Conservation (phyloP, 1,140 invertebrate species). For the Dreissena rostriformis region DNA sequence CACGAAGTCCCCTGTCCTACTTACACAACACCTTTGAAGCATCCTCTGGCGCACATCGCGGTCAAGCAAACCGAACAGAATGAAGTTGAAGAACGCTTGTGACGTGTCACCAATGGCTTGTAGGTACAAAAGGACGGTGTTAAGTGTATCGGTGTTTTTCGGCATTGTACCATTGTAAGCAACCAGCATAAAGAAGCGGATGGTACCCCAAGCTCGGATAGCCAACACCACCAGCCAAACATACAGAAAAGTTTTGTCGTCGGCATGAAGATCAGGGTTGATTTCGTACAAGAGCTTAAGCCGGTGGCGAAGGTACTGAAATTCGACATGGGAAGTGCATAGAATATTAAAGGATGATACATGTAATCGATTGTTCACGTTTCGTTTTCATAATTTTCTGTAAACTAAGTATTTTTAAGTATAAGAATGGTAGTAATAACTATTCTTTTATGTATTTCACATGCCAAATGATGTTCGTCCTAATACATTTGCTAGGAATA, state of each 20-base stretch:
- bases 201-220: conserved; percentile 14
- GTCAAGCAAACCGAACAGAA: conserved; percentile 23
- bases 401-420: too few relatives aligned
- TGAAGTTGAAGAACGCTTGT: conserved; percentile 29
- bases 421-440: too few relatives aligned
- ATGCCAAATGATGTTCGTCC: too few relatives aligned
- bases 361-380: too few relatives aligned
- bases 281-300: not conserved
- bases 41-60: not conserved
- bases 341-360: too few relatives aligned
- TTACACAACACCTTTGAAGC: not conserved
- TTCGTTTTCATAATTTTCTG: too few relatives aligned
- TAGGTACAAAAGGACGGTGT: not conserved
- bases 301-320: not conserved
- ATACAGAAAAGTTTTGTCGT: conserved; percentile 33
- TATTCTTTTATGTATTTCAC: too few relatives aligned
- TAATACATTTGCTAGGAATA: too few relatives aligned
- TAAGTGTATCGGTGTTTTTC: not conserved
- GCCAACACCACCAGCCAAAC: conserved; percentile 18
- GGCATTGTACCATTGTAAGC: not conserved
- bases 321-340: too few relatives aligned
- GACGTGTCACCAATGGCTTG: conserved; percentile 19
- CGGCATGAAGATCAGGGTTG: conserved; percentile 1
- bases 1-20: not conserved
- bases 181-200: conserved; percentile 1